These are phyloP conservation scores for Calliphora vicina DNA, from an alignment of 1,140 invertebrate genomes.

Conservation along the genomic window DNA sequence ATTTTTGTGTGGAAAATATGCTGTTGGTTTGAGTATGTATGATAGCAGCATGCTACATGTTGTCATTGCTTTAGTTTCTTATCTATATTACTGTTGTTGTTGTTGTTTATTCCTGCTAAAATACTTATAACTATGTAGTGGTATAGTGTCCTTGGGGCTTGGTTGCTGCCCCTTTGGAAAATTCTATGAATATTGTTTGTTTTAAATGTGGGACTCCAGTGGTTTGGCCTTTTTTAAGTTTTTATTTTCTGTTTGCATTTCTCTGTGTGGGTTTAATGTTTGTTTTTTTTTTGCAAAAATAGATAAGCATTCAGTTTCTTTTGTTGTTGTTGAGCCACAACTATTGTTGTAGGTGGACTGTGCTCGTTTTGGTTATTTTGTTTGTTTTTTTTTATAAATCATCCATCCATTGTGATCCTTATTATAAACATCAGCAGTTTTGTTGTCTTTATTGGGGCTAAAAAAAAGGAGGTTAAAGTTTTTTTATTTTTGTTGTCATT, in stretches of 20 bases:
- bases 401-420: no score
- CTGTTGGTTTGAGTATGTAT: background rate
- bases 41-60: no score
- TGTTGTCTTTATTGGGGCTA: no score
- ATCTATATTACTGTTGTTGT: background rate
- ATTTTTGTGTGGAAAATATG: background rate
- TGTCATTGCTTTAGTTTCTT: background rate
- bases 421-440: no score
- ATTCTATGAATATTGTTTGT: background rate
- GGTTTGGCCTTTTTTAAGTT: no score
- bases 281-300: background rate
- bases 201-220: background rate
- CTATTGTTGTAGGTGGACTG: background rate
- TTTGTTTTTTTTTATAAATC: background rate
- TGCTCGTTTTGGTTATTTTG: background rate
- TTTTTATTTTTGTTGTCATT: no score
- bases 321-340: background rate
- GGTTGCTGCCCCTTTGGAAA: background rate
- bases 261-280: background rate
- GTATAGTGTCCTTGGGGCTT: slow-evolving; percentile 1
- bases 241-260: no score
- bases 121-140: background rate
- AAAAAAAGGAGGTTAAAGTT: no score
- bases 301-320: background rate
- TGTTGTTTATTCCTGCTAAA: background rate